A percentile compares a stretch with the other conserved stretches of the same genome.
These are phyloP conservation scores for Galleria mellonella DNA, from an alignment of 1,140 invertebrate genomes.

Conservation along the genomic window DNA sequence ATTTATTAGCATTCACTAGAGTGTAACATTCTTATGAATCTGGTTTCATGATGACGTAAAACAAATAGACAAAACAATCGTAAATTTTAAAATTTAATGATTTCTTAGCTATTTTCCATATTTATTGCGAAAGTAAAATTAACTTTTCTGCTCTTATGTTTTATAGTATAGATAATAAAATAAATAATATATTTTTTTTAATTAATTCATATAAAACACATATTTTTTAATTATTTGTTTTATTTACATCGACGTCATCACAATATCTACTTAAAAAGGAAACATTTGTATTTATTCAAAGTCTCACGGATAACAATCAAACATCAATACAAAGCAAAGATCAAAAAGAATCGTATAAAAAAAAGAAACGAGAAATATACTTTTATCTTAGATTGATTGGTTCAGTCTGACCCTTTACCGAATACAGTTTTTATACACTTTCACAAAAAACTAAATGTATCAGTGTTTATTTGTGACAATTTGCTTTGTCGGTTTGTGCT, in stretches of 20 bases:
- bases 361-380: conserved; percentile 63
- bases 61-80: too few relatives aligned
- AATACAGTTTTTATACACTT: conserved; percentile 58
- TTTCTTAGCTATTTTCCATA: too few relatives aligned
- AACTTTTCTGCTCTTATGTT: too few relatives aligned
- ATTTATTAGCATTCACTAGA: conserved; percentile 23
- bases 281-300: conserved; percentile 45
- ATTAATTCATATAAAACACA: too few relatives aligned
- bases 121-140: too few relatives aligned
- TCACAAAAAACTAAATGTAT: conserved; percentile 66
- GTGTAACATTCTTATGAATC: conserved; percentile 6
- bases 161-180: too few relatives aligned
- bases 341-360: conserved; percentile 36
- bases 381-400: conserved; percentile 71
- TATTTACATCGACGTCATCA: too few relatives aligned
- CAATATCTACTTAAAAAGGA: conserved; percentile 8
- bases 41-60: too few relatives aligned
- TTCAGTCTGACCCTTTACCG: conserved; percentile 65
- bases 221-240: too few relatives aligned
- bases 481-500: conserved; percentile 71
- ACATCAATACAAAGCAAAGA: conserved; percentile 39
- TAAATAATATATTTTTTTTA: too few relatives aligned
- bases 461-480: conserved; percentile 74
- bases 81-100: too few relatives aligned
- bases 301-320: conserved; percentile 65